A percentile compares a stretch with the other conserved stretches of the same genome.
Conservation (phyloP, 2,888 invertebrate genomes). For the Melikaiella ostensackeni region DNA sequence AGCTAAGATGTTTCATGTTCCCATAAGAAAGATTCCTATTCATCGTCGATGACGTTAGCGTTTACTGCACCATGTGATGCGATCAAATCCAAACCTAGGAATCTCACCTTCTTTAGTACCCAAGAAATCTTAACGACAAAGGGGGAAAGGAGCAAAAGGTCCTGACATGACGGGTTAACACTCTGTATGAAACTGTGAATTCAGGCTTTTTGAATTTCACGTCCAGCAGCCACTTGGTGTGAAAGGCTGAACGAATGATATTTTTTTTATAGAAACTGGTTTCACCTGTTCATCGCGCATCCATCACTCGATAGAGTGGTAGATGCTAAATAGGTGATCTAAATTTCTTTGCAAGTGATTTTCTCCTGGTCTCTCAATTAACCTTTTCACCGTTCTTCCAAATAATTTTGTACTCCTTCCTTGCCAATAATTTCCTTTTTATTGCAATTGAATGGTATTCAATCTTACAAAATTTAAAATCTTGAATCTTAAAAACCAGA, state of each 20-base stretch:
- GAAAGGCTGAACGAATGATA: not conserved
- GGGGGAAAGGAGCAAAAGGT: constrained; percentile 23
- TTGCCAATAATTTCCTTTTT: not conserved
- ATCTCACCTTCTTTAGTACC: constrained; percentile 11
- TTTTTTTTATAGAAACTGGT: constrained; percentile 13
- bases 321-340: not conserved
- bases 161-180: constrained; percentile 18
- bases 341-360: not conserved
- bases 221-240: not conserved
- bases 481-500: too few species aligned
- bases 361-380: not conserved
- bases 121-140: constrained; percentile 12
- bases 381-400: not conserved
- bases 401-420: not conserved
- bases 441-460: not conserved
- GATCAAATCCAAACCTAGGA: constrained; percentile 30
- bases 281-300: constrained; percentile 22
- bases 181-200: constrained; percentile 16
- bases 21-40: constrained; percentile 29
- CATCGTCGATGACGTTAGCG: constrained; percentile 14
- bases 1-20: constrained; percentile 25
- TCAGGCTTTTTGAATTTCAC: constrained; percentile 15
- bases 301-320: constrained; percentile 11
- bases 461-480: not conserved
- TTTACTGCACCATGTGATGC: constrained; percentile 10